phyloP scores from a whole-genome alignment of 2,797 vertebrate genomes.

The Galaxias olidus region DNA sequence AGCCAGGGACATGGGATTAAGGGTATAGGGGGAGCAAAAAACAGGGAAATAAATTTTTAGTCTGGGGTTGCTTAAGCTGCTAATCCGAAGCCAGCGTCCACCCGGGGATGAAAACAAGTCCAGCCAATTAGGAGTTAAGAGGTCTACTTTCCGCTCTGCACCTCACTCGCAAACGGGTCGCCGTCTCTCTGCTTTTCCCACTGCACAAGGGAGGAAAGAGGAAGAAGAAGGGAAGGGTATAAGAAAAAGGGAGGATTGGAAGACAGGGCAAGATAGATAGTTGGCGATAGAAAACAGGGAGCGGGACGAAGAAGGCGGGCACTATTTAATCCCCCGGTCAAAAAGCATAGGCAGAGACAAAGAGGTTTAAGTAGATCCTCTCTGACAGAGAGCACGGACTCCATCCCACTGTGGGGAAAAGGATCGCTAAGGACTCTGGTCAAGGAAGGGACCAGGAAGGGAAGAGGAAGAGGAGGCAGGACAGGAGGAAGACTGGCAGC shows the following conservation, averaged over 20 bases:
- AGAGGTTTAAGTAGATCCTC: slow-evolving; percentile 22
- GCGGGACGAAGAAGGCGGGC: slow-evolving; percentile 16
- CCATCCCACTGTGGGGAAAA: slow-evolving; percentile 8
- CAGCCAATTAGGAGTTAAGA: slow-evolving; percentile 60
- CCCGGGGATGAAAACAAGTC: slow-evolving; percentile 66
- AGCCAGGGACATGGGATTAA: slow-evolving; percentile 55
- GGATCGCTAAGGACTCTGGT: slow-evolving; percentile 17
- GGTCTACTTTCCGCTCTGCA: slow-evolving; percentile 82
- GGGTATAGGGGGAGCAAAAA: slow-evolving; percentile 38
- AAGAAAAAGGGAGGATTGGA: slow-evolving; percentile 45
- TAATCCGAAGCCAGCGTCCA: slow-evolving; percentile 75
- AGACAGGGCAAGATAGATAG: slow-evolving; percentile 42
- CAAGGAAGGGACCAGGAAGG: slow-evolving; percentile 51
- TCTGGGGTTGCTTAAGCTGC: slow-evolving; percentile 60
- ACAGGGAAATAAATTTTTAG: slow-evolving; percentile 58
- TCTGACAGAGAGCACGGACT: not conserved
- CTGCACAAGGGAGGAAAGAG: slow-evolving; percentile 64
- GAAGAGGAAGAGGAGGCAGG: slow-evolving; percentile 3
- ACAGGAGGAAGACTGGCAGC: no score
- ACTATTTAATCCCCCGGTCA: slow-evolving; percentile 51
- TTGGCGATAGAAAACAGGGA: slow-evolving; percentile 24
- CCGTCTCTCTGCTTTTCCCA: slow-evolving; percentile 72
- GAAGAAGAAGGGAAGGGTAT: slow-evolving; percentile 49
- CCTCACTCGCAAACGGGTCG: slow-evolving; percentile 78
- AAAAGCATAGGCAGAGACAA: slow-evolving; percentile 41